Conservation (phyloP, 2,888 invertebrate species). For the Timema cristinae region DNA sequence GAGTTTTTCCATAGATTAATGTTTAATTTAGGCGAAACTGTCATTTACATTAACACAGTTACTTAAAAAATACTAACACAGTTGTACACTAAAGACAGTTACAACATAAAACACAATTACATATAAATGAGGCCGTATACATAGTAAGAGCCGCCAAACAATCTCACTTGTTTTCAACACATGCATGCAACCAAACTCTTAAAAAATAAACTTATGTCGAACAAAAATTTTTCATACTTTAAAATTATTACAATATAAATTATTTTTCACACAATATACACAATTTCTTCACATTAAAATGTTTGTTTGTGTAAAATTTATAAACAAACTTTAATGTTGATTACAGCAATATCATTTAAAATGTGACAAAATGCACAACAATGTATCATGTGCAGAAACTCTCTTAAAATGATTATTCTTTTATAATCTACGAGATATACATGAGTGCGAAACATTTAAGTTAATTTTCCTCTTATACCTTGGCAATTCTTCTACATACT, state of each 20-base stretch:
- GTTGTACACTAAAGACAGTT: conserved; percentile 13
- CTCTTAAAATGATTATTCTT: conserved; percentile 30
- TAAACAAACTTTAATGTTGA: conserved; percentile 19
- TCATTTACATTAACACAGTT: conserved; percentile 10
- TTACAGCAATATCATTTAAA: conserved; percentile 26
- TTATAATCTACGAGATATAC: conserved; percentile 26
- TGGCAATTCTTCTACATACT: conserved; percentile 24
- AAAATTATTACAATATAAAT: no score
- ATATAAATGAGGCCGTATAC: conserved; percentile 25
- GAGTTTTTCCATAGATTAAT: no score
- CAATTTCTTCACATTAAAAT: no score
- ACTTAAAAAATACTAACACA: conserved; percentile 25
- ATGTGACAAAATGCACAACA: conserved; percentile 26
- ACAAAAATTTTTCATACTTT: no score
- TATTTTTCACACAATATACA: no score
- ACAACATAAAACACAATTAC: conserved; percentile 27
- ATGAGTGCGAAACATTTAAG: conserved; percentile 30
- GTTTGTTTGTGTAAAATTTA: no score
- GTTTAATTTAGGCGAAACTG: background rate
- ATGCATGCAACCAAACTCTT: background rate
- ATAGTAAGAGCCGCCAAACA: conserved; percentile 11
- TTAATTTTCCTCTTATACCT: conserved; percentile 18
- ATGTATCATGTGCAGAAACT: conserved; percentile 24
- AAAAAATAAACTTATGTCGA: no score
- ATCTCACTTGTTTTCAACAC: conserved; percentile 6